Base-by-base conservation (phyloP, 2,888 invertebrate genomes). In the Lordiphosa andalusiaca region DNA sequence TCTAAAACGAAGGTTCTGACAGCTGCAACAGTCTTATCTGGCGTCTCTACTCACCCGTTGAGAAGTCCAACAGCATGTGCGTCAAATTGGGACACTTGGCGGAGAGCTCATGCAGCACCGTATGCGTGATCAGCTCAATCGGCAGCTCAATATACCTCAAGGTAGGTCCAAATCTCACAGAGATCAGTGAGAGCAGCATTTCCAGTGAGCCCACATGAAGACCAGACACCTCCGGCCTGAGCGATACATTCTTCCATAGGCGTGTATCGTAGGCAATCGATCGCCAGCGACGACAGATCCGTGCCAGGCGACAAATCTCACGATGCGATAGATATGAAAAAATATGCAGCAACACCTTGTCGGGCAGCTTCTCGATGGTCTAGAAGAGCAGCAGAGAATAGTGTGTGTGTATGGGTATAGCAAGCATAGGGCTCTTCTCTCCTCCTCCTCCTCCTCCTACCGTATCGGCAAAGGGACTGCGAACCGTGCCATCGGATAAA, bases 361-460 rank as follows among this genome's bases (percentile, higher is more conserved):
- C 99, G 9, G 99, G 99, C 36, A 99, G 92, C 89, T 98, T 97
- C 89, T 97, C 97, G 87, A 98, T 96, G 4, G 97, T 97, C 97
- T 97, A 91, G 16, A 19, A 63, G 36, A 38, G 21, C n/a, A 16
- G 12, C 44, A 62, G 19, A 23, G 12, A 30, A 47, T 19, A 30
- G 33, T 13, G n/a, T 35, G 53, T 48, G 37, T 46, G 40, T 33
- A 30, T 38, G 30, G 9, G 10, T 30, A 9, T 30, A 7, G 25
- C 25, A 25, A 25, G 7, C 1, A 6, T 25, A 25, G 7, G 6
- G 7, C 25, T 25, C 25, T 25, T 7, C 25, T 25, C 25, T 25
- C 9, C 10, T 30, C 9, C 9, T 25, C 9, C 10, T 30, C 9
- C 9, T 2, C 30, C 9, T 46, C 90, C 91, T 94, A 96, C 96